phyloP scores from a whole-genome alignment of 2,113 vertebrate genomes.

The Buteo buteo region DNA sequence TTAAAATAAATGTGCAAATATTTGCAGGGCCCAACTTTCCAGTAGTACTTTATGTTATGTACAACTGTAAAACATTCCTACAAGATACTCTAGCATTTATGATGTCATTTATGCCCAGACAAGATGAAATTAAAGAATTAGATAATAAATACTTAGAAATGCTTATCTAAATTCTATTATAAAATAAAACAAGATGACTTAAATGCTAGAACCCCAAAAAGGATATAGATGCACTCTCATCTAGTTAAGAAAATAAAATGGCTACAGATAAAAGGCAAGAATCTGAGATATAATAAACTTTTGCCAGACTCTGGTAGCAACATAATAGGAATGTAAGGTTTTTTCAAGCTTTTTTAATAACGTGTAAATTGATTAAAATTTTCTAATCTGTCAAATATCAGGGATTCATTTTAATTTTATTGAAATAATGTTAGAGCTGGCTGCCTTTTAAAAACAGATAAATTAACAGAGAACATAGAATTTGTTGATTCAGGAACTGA shows the following conservation, averaged over 20 bases:
- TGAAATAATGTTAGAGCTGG: background rate
- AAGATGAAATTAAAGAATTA: background rate
- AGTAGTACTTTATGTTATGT: background rate
- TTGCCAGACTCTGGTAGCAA: background rate
- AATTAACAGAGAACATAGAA: background rate
- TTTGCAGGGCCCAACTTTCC: accelerated
- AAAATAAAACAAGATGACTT: background rate
- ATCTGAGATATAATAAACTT: background rate
- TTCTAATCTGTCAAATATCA: background rate
- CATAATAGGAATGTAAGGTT: background rate
- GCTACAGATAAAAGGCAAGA: background rate
- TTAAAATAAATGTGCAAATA: background rate
- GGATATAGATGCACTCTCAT: background rate
- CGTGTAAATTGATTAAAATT: background rate
- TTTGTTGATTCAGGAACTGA: constrained; percentile 5
- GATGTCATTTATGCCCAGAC: background rate
- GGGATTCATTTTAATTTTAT: background rate
- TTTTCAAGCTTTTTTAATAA: background rate
- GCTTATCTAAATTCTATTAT: background rate
- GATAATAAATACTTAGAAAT: background rate
- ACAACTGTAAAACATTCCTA: background rate
- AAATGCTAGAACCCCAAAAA: background rate
- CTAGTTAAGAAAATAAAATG: background rate
- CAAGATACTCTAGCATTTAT: background rate
- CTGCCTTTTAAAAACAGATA: background rate